Evolutionary conservation across 1,140 invertebrate species (phyloP).

Genomic region (Papilio glaucus): DNA sequence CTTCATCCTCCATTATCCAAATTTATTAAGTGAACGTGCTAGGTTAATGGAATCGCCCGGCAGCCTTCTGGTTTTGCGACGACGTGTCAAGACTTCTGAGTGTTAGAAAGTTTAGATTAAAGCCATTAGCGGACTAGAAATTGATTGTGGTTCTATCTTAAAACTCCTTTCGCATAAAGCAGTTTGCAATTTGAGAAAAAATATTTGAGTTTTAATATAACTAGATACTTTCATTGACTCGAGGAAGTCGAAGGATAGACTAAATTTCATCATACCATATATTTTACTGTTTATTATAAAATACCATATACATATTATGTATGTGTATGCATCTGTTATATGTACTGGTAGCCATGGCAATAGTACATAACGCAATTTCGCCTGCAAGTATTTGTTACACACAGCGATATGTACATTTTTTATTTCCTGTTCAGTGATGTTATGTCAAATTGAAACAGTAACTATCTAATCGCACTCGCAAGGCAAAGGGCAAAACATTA

Average conservation of each 20-base stretch:
- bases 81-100: conserved; percentile 35
- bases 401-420: neutral
- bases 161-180: neutral
- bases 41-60: conserved; percentile 32
- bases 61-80: conserved; percentile 34
- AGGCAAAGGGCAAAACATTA: conserved; percentile 1
- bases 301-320: no score
- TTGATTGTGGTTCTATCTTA: conserved; percentile 24
- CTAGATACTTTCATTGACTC: neutral
- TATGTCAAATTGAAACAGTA: conserved; percentile 10
- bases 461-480: neutral
- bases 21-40: conserved; percentile 34
- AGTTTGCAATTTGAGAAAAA: neutral
- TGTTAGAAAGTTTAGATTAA: conserved; percentile 36
- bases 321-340: no score
- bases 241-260: no score
- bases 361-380: no score
- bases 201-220: conserved; percentile 4
- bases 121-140: conserved; percentile 34
- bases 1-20: conserved; percentile 28
- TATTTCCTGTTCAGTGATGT: conserved; percentile 16
- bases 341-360: no score
- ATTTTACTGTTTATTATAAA: no score
- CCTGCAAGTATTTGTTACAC: neutral
- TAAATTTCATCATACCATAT: no score